Evolutionary conservation across 1,140 invertebrate species (phyloP).

Genomic region (Drosophila albomicans): DNA sequence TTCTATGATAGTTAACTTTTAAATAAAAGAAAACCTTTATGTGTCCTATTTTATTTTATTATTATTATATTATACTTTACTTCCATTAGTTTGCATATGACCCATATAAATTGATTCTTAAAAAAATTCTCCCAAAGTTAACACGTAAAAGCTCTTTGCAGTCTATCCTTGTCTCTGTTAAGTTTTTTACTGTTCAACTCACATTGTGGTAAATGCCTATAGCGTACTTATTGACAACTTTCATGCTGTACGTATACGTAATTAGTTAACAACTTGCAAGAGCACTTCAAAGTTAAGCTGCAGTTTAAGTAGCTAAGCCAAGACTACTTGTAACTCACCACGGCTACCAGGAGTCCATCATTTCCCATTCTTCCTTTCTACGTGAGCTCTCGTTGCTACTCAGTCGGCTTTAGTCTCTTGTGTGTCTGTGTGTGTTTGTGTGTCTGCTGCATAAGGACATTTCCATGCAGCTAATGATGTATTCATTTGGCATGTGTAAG

Average conservation of each 20-base stretch:
- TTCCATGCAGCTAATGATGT: constrained; percentile 79
- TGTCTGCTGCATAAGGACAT: constrained; percentile 53
- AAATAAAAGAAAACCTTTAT: too few relatives aligned
- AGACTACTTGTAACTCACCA: constrained; percentile 14
- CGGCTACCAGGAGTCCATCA: constrained; percentile 21
- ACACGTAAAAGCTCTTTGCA: too few relatives aligned
- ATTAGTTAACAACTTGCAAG: constrained; percentile 77
- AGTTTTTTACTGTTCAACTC: background rate
- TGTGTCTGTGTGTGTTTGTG: constrained; percentile 28
- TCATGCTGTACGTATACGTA: constrained; percentile 43
- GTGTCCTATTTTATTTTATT: too few relatives aligned
- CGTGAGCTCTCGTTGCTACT: constrained; percentile 27
- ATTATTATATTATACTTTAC: too few relatives aligned
- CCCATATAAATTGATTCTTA: too few relatives aligned
- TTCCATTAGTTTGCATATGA: too few relatives aligned
- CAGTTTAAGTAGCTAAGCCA: constrained; percentile 63
- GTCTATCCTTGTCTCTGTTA: too few relatives aligned
- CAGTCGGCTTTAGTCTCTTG: constrained; percentile 62
- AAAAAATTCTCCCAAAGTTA: too few relatives aligned
- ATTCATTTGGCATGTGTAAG: constrained; percentile 66
- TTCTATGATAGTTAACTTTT: too few relatives aligned
- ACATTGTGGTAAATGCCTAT: background rate
- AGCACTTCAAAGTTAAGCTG: constrained; percentile 66
- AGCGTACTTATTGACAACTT: constrained; percentile 13
- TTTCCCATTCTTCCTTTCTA: constrained; percentile 10